Percentiles rank a stretch among this genome's conserved stretches.
Evolutionary conservation across 2,113 vertebrate species (phyloP).

Genomic region (Hypomesus transpacificus): DNA sequence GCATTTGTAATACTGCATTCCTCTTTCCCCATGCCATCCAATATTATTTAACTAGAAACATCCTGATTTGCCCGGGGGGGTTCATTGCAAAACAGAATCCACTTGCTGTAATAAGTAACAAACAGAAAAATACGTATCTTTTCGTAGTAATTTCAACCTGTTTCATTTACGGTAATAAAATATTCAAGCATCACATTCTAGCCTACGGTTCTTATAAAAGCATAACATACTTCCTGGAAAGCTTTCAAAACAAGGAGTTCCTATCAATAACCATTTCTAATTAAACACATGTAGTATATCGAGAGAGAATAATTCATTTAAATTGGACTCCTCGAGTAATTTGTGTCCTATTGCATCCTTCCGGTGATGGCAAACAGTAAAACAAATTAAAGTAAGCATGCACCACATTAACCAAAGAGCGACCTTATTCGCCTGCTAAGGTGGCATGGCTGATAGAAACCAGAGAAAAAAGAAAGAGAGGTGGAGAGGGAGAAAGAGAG

Average conservation of each 20-base stretch:
- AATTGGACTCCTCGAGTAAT: conserved; percentile 21
- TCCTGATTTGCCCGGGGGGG: not conserved
- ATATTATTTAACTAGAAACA: not conserved
- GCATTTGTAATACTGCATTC: too few relatives aligned
- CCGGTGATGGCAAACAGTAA: conserved; percentile 1
- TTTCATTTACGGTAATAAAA: conserved; percentile 4
- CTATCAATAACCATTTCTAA: conserved; percentile 40
- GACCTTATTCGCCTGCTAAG: not conserved
- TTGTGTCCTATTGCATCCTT: conserved; percentile 28
- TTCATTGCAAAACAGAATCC: not conserved
- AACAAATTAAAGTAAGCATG: conserved; percentile 2
- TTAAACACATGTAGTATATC: conserved; percentile 31
- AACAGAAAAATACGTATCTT: not conserved
- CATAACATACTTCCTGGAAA: conserved; percentile 11
- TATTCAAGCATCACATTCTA: conserved; percentile 4
- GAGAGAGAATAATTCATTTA: conserved; percentile 17
- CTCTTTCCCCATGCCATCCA: not conserved
- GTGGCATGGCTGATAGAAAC: not conserved
- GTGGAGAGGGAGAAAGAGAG: not conserved
- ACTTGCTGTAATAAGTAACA: not conserved
- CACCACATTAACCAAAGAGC: not conserved
- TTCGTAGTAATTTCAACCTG: not conserved
- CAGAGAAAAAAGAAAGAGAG: not conserved
- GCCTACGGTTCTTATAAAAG: conserved; percentile 15
- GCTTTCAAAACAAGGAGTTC: conserved; percentile 2